These are phyloP conservation scores for Cnemophilus loriae DNA, from an alignment of 2,113 vertebrate genomes.

Conservation along the genomic window DNA sequence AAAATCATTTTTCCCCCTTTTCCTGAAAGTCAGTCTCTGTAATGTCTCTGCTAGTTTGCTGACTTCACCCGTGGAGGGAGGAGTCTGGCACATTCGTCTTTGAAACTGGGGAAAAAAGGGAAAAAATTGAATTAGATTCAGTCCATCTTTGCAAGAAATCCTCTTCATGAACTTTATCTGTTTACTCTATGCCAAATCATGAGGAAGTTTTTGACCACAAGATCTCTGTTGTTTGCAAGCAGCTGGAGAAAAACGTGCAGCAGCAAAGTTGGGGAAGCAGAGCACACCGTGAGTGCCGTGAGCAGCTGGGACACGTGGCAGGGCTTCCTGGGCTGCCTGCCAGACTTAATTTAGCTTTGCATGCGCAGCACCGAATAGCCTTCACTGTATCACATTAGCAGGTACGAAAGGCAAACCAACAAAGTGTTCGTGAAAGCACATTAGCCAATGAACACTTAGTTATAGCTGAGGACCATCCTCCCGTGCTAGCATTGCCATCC, in stretches of 20 bases:
- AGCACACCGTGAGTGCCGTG: neutral
- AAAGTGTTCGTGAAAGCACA: neutral
- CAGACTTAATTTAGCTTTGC: conserved; percentile 13
- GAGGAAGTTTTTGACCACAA: neutral
- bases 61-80: neutral
- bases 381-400: conserved; percentile 20
- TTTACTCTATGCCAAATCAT: neutral
- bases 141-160: neutral
- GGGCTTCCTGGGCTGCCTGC: conserved; percentile 16
- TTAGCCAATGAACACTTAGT: neutral
- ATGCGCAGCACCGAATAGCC: neutral
- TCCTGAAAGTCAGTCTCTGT: neutral
- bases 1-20: neutral
- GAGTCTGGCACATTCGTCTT: neutral
- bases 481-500: neutral
- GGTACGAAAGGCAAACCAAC: neutral
- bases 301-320: conserved; percentile 21
- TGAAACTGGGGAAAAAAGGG: neutral
- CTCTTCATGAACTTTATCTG: neutral
- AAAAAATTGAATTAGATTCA: neutral
- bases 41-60: neutral
- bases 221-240: neutral
- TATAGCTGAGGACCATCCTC: neutral
- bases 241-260: neutral
- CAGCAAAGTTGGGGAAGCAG: neutral